Base-by-base conservation (phyloP, 1,140 invertebrate species). In the Cydia strobilella region DNA sequence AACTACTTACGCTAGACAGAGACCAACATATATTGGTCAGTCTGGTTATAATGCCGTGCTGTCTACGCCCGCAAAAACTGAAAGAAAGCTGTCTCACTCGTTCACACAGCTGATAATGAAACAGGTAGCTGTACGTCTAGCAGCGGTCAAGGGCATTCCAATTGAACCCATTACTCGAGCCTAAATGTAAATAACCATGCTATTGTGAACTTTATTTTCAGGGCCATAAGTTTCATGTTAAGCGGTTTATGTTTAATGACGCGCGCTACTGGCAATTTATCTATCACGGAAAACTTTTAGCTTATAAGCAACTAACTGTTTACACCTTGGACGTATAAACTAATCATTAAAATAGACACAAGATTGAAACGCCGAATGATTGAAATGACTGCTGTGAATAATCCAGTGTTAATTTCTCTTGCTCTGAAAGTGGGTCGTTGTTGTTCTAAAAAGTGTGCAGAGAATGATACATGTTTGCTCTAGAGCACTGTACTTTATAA, bases 111-210 rank as follows among this genome's bases (percentile, higher is more conserved):
- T 59, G 20, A 59, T 23, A 20, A 59, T 23, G 54, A 59, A n/a
- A 59, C 20, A 59, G 54, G 48, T 51, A 51, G n/a, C 15, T 7
- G 15, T 23, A 59, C 18, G 54, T 59, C 54, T 54, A 54, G 20
- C 54, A 54, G 54, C 54, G 54, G 54, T 59, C 54, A 59, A 59
- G 54, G 54, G 18, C 54, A 12, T 59, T 6, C 54, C 20, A 59
- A 59, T 59, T 59, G 54, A 59, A 59, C 54, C 23, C 54, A 59
- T 59, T 23, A 59, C 42, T 0, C 54, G n/a, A 51, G 48, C n/a
- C 48, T 51, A 51, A 51, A 51, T 18, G 15, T 18, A 51, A 51
- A 51, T 51, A 51, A 23, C 10, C n/a, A 23, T 12, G 54, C 54
- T 59, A 59, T 23, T 23, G 54, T 23, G 1, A 3, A 3, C 54